A percentile compares a stretch with the other conserved stretches of the same genome.
Conservation (phyloP, 2,888 invertebrate genomes). For the Eudasyphora cyanicolor region DNA sequence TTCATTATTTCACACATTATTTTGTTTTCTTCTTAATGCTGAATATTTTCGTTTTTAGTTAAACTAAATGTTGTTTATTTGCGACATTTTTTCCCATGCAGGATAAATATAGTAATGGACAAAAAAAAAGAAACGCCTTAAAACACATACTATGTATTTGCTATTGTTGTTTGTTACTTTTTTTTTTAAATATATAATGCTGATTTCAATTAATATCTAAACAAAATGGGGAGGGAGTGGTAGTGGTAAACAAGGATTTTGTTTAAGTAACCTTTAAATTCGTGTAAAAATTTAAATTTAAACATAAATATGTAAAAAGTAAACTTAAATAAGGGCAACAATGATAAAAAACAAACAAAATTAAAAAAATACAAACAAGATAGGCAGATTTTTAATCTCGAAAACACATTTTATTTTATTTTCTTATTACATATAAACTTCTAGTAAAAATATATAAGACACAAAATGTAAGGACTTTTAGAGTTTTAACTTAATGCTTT, state of each 20-base stretch:
- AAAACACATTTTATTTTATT: neutral
- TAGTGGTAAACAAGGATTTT: neutral
- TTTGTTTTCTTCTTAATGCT: slow-evolving; percentile 34
- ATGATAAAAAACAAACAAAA: slow-evolving; percentile 16
- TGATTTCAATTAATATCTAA: neutral
- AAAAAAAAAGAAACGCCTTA: slow-evolving; percentile 6
- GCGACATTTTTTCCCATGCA: slow-evolving; percentile 1
- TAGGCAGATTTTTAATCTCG: slow-evolving; percentile 28
- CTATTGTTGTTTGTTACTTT: too few relatives aligned
- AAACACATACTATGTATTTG: slow-evolving; percentile 4
- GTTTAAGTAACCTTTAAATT: slow-evolving; percentile 17
- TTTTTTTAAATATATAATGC: slow-evolving; percentile 18
- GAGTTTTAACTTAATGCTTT: neutral
- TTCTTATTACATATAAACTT: neutral
- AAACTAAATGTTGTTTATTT: slow-evolving; percentile 37
- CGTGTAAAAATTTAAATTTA: slow-evolving; percentile 1
- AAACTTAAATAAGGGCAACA: neutral
- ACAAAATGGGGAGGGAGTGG: too few relatives aligned
- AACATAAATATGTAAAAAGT: too few relatives aligned
- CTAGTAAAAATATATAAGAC: slow-evolving; percentile 11
- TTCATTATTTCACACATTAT: too few relatives aligned
- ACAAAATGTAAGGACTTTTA: slow-evolving; percentile 10
- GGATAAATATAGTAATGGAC: too few relatives aligned
- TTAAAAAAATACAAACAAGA: slow-evolving; percentile 21
- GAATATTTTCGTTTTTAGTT: slow-evolving; percentile 20